Evolutionary conservation across 2,888 invertebrate genomes (phyloP).

Genomic region (Gastracanthus pulcherrimus): DNA sequence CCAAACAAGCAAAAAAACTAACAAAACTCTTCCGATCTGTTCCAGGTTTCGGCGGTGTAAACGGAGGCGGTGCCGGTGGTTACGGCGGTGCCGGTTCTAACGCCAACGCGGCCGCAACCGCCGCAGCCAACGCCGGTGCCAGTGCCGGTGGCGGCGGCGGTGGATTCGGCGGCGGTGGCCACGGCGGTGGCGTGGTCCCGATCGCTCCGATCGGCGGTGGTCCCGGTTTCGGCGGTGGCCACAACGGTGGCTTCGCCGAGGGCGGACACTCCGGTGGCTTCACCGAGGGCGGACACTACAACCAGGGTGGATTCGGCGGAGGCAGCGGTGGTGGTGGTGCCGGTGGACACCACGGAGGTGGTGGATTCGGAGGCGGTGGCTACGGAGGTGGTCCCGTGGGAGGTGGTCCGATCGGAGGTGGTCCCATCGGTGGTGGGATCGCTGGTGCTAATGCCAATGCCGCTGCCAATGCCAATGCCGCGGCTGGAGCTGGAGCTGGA

Average conservation of each 20-base stretch:
- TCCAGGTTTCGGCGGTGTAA: slow-evolving; percentile 10
- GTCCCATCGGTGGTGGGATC: slow-evolving; percentile 8
- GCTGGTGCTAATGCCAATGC: neutral
- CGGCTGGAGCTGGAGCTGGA: neutral
- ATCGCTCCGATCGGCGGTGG: neutral
- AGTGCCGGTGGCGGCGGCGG: slow-evolving; percentile 10
- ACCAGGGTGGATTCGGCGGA: slow-evolving; percentile 8
- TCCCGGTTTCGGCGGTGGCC: slow-evolving; percentile 9
- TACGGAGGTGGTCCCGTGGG: slow-evolving; percentile 2
- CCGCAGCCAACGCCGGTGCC: slow-evolving; percentile 26
- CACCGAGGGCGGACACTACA: slow-evolving; percentile 5
- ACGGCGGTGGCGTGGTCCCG: neutral
- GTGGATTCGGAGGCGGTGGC: neutral
- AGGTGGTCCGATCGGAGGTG: slow-evolving; percentile 24
- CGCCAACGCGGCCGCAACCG: slow-evolving; percentile 4
- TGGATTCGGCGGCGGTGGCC: slow-evolving; percentile 30
- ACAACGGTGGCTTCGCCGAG: neutral
- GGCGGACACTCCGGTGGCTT: neutral
- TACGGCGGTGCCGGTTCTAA: slow-evolving; percentile 7
- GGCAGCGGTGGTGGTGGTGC: slow-evolving; percentile 22
- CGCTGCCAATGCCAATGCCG: neutral
- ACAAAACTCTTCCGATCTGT: neutral
- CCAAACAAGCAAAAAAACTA: neutral
- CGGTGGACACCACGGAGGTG: slow-evolving; percentile 14
- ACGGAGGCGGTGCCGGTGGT: slow-evolving; percentile 6